Percentiles rank a stretch among this genome's conserved stretches.
phyloP scores from a whole-genome alignment of 2,113 vertebrate species.

The Tetraodon nigroviridis region DNA sequence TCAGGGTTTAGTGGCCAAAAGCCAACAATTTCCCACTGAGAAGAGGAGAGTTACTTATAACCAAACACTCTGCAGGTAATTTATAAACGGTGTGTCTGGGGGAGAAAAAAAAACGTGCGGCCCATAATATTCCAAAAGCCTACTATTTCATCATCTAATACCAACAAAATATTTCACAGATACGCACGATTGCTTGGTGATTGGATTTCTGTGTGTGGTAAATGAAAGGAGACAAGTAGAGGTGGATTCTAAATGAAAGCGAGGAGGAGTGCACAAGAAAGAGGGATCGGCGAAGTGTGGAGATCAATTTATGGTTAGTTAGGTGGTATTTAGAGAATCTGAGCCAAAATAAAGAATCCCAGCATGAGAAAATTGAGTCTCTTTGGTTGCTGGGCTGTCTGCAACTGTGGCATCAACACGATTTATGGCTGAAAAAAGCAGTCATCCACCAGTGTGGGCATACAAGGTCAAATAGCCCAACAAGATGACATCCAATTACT shows the following conservation, averaged over 20 bases:
- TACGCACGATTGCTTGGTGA: slow-evolving; percentile 63
- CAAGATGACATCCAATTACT: too few relatives aligned
- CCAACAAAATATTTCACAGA: slow-evolving; percentile 70
- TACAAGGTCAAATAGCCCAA: too few relatives aligned
- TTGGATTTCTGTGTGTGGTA: slow-evolving; percentile 65
- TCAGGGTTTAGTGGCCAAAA: slow-evolving; percentile 5
- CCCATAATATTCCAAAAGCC: slow-evolving; percentile 36
- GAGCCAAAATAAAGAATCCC: slow-evolving; percentile 37
- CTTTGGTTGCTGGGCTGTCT: slow-evolving; percentile 23
- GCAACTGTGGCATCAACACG: slow-evolving; percentile 7
- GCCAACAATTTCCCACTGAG: slow-evolving; percentile 2
- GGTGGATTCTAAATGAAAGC: slow-evolving; percentile 54
- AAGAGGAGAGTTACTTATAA: slow-evolving; percentile 14
- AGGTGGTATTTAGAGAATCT: slow-evolving; percentile 55
- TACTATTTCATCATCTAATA: slow-evolving; percentile 57
- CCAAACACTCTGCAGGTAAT: background rate
- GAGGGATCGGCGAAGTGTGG: slow-evolving; percentile 38
- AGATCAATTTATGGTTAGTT: slow-evolving; percentile 55
- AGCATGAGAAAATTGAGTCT: slow-evolving; percentile 41
- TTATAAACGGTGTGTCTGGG: too few relatives aligned
- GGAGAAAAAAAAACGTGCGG: background rate
- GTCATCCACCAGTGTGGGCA: too few relatives aligned
- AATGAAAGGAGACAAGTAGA: slow-evolving; percentile 63
- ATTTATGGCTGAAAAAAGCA: too few relatives aligned
- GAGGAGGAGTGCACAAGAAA: slow-evolving; percentile 42